phyloP scores from a whole-genome alignment of 2,888 invertebrate genomes.

The Apamea epomidion region DNA sequence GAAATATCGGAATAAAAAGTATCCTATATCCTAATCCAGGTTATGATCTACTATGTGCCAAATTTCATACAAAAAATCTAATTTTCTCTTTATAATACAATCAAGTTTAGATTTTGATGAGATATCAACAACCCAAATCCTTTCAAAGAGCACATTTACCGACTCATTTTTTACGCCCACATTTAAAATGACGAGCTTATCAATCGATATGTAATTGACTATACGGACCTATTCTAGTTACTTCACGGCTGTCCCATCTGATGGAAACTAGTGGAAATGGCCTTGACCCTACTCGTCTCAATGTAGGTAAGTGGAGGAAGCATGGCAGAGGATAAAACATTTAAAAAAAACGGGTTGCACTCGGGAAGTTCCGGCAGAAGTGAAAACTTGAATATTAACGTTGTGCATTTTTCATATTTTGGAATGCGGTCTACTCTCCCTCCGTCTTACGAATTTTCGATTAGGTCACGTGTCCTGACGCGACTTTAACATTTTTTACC shows the following conservation, averaged over 20 bases:
- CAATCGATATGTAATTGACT: not conserved
- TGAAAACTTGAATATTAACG: too few species aligned
- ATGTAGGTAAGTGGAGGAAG: not conserved
- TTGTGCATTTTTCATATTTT: too few species aligned
- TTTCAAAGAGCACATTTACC: not conserved
- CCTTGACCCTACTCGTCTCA: not conserved
- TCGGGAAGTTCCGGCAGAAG: too few species aligned
- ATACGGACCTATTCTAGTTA: not conserved
- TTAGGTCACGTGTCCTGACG: too few species aligned
- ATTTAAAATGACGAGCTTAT: not conserved
- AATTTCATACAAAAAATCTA: not conserved
- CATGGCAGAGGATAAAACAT: not conserved
- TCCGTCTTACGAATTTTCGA: too few species aligned
- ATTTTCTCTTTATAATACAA: too few species aligned
- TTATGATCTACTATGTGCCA: too few species aligned
- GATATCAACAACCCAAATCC: not conserved
- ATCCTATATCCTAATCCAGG: too few species aligned
- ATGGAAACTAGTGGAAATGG: not conserved
- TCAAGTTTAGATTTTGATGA: not conserved
- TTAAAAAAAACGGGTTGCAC: too few species aligned
- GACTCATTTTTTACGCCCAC: not conserved
- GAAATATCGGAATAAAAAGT: too few species aligned
- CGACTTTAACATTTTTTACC: too few species aligned
- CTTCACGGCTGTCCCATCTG: not conserved
- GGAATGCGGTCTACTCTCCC: too few species aligned